A percentile compares a stretch with the other conserved stretches of the same genome.
phyloP scores from a whole-genome alignment of 2,888 invertebrate species.

The Heterodera filipjevi region DNA sequence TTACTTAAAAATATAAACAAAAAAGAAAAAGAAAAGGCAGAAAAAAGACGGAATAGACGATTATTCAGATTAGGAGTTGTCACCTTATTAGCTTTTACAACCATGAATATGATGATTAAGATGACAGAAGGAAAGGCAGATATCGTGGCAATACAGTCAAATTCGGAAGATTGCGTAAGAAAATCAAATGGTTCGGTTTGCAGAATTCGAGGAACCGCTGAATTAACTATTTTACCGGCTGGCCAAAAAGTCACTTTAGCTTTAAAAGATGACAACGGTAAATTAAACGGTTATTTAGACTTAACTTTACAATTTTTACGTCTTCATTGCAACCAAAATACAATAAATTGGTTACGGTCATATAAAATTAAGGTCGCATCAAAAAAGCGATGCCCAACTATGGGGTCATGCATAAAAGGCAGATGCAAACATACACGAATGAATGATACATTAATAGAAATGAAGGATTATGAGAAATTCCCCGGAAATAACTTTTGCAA shows the following conservation, averaged over 20 bases:
- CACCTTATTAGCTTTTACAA: not conserved
- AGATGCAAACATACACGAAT: conserved; percentile 2
- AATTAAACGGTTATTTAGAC: not conserved
- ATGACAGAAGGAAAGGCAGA: not conserved
- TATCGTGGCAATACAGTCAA: not conserved
- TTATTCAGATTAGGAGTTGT: not conserved
- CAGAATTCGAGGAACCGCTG: not conserved
- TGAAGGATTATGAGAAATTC: not conserved
- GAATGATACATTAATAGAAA: not conserved
- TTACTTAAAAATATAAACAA: not conserved
- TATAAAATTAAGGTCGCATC: not conserved
- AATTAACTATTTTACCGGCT: not conserved
- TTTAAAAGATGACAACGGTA: conserved; percentile 5
- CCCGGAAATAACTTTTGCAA: conserved; percentile 14
- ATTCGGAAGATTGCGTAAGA: conserved; percentile 10
- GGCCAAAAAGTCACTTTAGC: not conserved
- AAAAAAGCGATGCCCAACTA: not conserved
- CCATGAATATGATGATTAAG: not conserved
- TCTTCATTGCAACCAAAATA: conserved; percentile 5
- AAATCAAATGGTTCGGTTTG: not conserved
- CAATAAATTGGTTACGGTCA: not conserved
- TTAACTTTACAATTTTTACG: not conserved
- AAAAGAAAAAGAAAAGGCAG: not conserved
- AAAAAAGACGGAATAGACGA: not conserved
- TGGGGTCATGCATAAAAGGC: not conserved